Evolutionary conservation across 2,888 invertebrate genomes (phyloP), one percentile per base, ranked within the genome.

Genomic region (Drosophila pegasa): DNA sequence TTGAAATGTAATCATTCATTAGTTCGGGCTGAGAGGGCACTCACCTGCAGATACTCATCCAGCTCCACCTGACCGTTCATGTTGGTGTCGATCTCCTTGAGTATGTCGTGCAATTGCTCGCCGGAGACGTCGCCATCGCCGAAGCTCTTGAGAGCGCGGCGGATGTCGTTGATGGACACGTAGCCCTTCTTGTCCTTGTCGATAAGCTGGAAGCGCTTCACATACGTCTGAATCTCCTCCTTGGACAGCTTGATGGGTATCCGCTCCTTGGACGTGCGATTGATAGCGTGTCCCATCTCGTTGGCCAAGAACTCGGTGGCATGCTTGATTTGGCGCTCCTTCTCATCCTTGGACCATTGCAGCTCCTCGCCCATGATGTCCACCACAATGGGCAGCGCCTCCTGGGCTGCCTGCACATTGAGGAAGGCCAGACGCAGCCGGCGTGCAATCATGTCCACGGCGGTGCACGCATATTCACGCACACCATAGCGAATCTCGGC

Each of bases 61-160:
- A 99, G 95, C 93, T 99, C 99, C 91, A 99, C 98, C 94, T 99
- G 98, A 90, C 99, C 99, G 93, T 99, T 99, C 96, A 98, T 98
- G 93, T 99, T 99, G 90, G 99, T 96, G 94, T 99, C 99, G 92
- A 99, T 99, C 94, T 99, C 99, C 92, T 94, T 95, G 88, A 99
- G 95, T 92, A 99, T 98, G 92, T 99, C 98, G 93, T 99, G 99
- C 89, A 99, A 94, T 92, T 98, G 97, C 93, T 97, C 97, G 66
- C 98, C 98, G 66, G 96, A 95, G 80, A 98, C 95, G 84, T 97
- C 96, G 90, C 93, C 94, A 92, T 96, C 96, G 85, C 96, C 96
- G 91, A 94, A 95, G 92, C 94, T 95, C 96, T 99, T 98, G 66
- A 99, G 95, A 91, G 98, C 97, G 90, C 97, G 94, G 79, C 99